Conservation (phyloP, 2,113 vertebrate genomes). For the Osmerus mordax region DNA sequence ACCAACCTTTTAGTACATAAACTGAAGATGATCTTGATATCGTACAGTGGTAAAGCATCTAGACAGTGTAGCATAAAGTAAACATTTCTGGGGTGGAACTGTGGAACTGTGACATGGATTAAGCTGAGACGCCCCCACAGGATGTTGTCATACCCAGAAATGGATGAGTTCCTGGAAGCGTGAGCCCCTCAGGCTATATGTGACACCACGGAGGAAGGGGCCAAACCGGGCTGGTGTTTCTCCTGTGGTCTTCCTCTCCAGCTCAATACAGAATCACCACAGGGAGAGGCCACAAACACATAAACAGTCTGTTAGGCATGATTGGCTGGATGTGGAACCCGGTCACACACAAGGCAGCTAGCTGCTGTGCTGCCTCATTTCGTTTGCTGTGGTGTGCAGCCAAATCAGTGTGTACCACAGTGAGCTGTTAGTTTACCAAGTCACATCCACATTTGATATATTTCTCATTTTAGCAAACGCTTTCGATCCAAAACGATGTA, state of each 20-base stretch:
- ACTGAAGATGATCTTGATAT: no score
- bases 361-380: slow-evolving; percentile 40
- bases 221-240: slow-evolving; percentile 19
- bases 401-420: neutral
- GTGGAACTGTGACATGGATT: no score
- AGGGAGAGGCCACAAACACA: slow-evolving; percentile 39
- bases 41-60: no score
- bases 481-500: no score
- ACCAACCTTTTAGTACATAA: neutral
- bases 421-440: neutral
- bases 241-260: slow-evolving; percentile 17
- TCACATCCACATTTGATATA: no score
- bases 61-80: no score
- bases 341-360: slow-evolving; percentile 26
- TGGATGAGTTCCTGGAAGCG: slow-evolving; percentile 48
- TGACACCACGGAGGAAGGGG: slow-evolving; percentile 26
- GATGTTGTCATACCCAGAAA: slow-evolving; percentile 38
- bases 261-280: slow-evolving; percentile 35
- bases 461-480: no score
- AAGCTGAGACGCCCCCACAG: slow-evolving; percentile 27
- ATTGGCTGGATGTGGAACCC: slow-evolving; percentile 30
- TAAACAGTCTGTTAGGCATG: slow-evolving; percentile 36
- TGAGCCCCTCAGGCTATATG: neutral
- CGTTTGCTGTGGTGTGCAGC: slow-evolving; percentile 12
- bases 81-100: no score